Base-by-base conservation (phyloP, 1,140 invertebrate species). In the Campoletis sonorensis region DNA sequence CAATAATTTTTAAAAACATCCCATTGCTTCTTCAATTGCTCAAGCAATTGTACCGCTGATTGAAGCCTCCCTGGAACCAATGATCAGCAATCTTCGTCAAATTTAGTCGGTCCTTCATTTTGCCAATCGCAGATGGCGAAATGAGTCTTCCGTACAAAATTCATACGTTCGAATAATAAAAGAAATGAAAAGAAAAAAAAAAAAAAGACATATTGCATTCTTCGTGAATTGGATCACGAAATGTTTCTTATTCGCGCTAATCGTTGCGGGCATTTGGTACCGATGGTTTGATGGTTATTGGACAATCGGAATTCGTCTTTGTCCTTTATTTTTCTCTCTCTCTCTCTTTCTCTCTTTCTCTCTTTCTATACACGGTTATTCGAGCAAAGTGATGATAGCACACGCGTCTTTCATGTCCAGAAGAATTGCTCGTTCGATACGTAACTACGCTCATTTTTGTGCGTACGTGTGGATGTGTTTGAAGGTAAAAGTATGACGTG, bases 241-340 rank as follows among this genome's bases (percentile, higher is more conserved):
- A 30, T 13, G 11, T 58, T 75, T 75, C 26, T 75, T 75, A 54
- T 33, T 33, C 26, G 45, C 37, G 5, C 72, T 75, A 30, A 79
- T 68, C 23, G 68, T 73, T n/a, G n/a, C 51, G 49, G 2, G 30
- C 64, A 70, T 45, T 68, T 64, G 30, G 21, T 71, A 33, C 21
- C 51, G 37, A 82, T 79, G 77, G 81, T 82, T 77, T 30, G 37
- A 82, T 79, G 77, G 80, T 82, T 76, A 82, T 79, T 82, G 70
- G 76, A 73, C 61, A 79, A 82, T 82, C 75, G 71, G 78, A 82
- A 79, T 82, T 78, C 49, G 5, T 18, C 18, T 70, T 79, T 33
- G 23, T 26, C 40, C 21, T 37, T 30, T 30, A 0, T 15, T n/a
- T 49, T 15, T 73, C 21, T 51, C 45, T 73, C 18, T 30, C 30